Percentiles rank a stretch among this genome's conserved stretches.
phyloP scores from a whole-genome alignment of 2,888 invertebrate species.

The Gibbula magus region DNA sequence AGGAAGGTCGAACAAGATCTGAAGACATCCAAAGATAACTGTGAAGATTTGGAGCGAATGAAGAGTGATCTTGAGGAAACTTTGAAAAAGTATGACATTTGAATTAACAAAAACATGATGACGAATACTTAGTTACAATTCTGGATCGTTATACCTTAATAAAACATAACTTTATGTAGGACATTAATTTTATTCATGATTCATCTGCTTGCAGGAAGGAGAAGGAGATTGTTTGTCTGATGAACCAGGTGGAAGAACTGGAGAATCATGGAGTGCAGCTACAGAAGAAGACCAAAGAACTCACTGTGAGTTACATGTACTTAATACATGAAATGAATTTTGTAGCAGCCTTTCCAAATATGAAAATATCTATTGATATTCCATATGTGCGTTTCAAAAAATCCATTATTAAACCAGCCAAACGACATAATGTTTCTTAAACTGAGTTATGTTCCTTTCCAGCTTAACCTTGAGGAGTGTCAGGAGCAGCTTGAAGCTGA shows the following conservation, averaged over 20 bases:
- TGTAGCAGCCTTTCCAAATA: background rate
- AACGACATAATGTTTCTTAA: too few relatives aligned
- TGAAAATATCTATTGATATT: too few relatives aligned
- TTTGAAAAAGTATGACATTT: background rate
- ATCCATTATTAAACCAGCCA: too few relatives aligned
- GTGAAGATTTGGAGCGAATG: background rate
- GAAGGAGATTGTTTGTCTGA: constrained; percentile 95
- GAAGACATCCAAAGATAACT: background rate
- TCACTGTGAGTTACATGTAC: constrained; percentile 83
- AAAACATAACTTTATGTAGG: background rate
- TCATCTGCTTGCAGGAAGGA: constrained; percentile 84
- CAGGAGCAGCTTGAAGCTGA: background rate
- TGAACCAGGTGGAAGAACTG: constrained; percentile 97
- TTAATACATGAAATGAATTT: background rate
- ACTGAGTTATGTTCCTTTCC: too few relatives aligned
- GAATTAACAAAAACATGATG: too few relatives aligned
- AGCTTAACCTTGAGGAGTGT: background rate
- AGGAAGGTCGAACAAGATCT: background rate
- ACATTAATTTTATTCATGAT: background rate
- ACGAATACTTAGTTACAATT: too few relatives aligned
- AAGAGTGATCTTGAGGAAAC: background rate
- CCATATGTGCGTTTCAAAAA: background rate
- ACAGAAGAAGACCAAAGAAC: constrained; percentile 99
- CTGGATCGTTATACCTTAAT: background rate
- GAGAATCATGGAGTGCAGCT: constrained; percentile 96